Conservation (phyloP, 2,888 invertebrate species). For the Archips xylosteana region DNA sequence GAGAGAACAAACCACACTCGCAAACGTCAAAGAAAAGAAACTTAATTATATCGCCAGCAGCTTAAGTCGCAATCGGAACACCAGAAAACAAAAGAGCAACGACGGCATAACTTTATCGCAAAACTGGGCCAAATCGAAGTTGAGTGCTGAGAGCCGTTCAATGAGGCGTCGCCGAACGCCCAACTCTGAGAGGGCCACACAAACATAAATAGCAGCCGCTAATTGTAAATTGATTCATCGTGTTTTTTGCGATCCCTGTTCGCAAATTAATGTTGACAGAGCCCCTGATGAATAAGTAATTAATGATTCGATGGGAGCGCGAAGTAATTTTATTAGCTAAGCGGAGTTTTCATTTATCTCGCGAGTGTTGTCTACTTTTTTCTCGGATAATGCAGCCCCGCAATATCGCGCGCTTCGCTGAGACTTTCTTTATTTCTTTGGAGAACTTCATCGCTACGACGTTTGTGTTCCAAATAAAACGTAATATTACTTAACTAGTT, state of each 20-base stretch:
- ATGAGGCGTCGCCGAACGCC: constrained; percentile 15
- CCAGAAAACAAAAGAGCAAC: constrained; percentile 28
- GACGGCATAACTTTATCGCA: constrained; percentile 16
- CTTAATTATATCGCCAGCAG: neutral
- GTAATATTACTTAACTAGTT: constrained; percentile 3
- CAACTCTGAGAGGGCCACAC: neutral
- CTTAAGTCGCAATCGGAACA: constrained; percentile 10
- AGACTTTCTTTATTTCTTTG: constrained; percentile 8
- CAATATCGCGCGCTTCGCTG: constrained; percentile 6
- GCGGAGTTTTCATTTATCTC: constrained; percentile 30
- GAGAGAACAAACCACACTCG: no score
- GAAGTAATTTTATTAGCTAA: constrained; percentile 40
- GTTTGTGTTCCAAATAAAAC: neutral
- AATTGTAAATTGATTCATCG: constrained; percentile 40
- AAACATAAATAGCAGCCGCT: constrained; percentile 13
- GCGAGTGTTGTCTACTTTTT: constrained; percentile 22
- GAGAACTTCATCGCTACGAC: neutral
- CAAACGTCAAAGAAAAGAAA: neutral
- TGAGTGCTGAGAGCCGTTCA: constrained; percentile 31
- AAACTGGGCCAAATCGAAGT: constrained; percentile 36
- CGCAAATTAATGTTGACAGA: constrained; percentile 36
- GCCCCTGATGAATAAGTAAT: constrained; percentile 40
- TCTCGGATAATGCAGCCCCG: constrained; percentile 21
- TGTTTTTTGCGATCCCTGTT: constrained; percentile 29
- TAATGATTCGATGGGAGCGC: constrained; percentile 36